Percentiles rank a stretch among this genome's conserved stretches.
Conservation (phyloP, 2,113 vertebrate genomes). For the Hemiprocne comata region DNA sequence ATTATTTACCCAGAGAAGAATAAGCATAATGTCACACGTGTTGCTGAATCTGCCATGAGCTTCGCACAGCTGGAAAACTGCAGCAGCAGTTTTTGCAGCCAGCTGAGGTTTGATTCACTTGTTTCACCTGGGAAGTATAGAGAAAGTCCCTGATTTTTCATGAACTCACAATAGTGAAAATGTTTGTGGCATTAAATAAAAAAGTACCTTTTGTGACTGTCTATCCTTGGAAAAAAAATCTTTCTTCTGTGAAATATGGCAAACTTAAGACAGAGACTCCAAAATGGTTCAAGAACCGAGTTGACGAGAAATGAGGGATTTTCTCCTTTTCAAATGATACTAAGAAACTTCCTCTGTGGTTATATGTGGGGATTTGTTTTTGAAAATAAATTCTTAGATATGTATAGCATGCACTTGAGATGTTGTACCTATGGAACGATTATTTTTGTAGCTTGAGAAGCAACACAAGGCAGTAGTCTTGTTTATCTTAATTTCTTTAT, state of each 20-base stretch:
- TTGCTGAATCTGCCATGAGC: conserved; percentile 42
- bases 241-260: not conserved
- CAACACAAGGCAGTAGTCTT: not conserved
- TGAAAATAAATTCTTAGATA: not conserved
- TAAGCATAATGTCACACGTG: not conserved
- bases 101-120: not conserved
- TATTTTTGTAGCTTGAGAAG: not conserved
- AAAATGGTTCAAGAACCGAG: not conserved
- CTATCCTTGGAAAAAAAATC: not conserved
- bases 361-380: not conserved
- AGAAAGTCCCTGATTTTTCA: not conserved
- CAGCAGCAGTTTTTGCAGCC: not conserved
- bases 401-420: not conserved
- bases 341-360: not conserved
- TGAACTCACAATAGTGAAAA: not conserved
- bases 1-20: conserved; percentile 23
- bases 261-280: not conserved
- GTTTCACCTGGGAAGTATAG: not conserved
- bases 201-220: not conserved
- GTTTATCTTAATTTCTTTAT: not conserved
- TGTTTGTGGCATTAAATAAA: not conserved
- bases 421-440: not conserved
- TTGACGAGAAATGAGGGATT: not conserved
- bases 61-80: conserved; percentile 1
- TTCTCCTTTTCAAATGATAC: not conserved